Conservation (phyloP, 2,113 vertebrate species). For the Microtus oregoni region DNA sequence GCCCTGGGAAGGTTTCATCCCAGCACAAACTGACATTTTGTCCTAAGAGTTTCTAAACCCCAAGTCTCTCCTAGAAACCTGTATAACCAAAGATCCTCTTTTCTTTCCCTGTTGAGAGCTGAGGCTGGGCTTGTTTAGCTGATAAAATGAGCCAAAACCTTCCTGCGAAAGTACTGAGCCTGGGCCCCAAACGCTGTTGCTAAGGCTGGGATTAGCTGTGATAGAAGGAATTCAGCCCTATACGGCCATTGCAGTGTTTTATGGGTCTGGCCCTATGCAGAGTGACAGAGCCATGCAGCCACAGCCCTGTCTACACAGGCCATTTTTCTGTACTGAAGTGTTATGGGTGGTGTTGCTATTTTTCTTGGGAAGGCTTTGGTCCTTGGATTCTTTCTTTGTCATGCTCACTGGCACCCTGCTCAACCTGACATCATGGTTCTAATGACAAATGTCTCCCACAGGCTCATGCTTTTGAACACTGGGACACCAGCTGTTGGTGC, state of each 20-base stretch:
- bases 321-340: background rate
- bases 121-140: slow-evolving; percentile 78
- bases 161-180: slow-evolving; percentile 61
- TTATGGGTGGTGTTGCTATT: background rate
- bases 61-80: slow-evolving; percentile 30
- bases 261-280: background rate
- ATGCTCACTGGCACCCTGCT: slow-evolving; percentile 12
- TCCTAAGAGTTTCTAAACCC: slow-evolving; percentile 15
- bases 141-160: slow-evolving; percentile 80
- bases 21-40: background rate
- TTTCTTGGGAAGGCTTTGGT: background rate
- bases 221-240: slow-evolving; percentile 74
- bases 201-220: slow-evolving; percentile 64
- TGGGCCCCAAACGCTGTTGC: slow-evolving; percentile 48
- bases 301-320: background rate
- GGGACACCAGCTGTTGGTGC: background rate
- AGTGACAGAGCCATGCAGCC: background rate
- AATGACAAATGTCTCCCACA: background rate
- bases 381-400: slow-evolving; percentile 42
- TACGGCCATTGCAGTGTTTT: background rate
- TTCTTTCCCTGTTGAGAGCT: slow-evolving; percentile 69
- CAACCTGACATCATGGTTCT: background rate
- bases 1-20: background rate
- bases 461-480: background rate
- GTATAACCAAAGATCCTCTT: slow-evolving; percentile 23